Evolutionary conservation across 2,113 vertebrate species (phyloP).

Genomic region (Emydocephalus ijimae): DNA sequence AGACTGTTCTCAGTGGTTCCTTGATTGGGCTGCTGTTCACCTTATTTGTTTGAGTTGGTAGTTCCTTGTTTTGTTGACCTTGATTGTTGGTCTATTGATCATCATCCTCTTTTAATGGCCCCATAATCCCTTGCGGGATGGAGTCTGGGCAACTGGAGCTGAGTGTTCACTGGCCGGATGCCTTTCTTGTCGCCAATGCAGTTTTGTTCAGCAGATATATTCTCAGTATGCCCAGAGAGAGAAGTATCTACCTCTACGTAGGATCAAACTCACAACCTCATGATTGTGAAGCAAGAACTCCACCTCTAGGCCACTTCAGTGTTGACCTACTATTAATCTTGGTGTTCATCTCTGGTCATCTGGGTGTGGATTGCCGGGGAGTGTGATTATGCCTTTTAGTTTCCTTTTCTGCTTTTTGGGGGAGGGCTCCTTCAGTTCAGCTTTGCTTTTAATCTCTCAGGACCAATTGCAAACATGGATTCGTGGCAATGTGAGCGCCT

Average conservation of each 20-base stretch:
- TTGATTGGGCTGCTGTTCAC: neutral
- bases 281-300: too few relatives aligned
- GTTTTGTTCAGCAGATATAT: too few relatives aligned
- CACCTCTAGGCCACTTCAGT: too few relatives aligned
- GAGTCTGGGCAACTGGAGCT: too few relatives aligned
- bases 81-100: neutral
- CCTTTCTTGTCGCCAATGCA: too few relatives aligned
- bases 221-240: too few relatives aligned
- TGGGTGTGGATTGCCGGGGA: neutral
- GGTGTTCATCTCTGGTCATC: neutral
- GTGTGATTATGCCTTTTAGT: neutral
- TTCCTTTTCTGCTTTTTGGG: neutral
- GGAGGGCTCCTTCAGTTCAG: neutral
- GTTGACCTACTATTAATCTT: neutral
- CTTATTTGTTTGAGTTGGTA: neutral
- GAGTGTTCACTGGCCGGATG: too few relatives aligned
- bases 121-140: too few relatives aligned
- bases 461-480: constrained; percentile 89
- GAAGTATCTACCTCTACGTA: too few relatives aligned
- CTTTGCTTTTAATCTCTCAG: constrained; percentile 55
- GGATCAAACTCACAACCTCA: too few relatives aligned
- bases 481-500: constrained; percentile 83
- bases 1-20: neutral
- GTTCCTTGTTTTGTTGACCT: neutral
- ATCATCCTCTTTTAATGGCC: neutral